Conservation (phyloP, 2,888 invertebrate species). For the Morpho deidamia region DNA sequence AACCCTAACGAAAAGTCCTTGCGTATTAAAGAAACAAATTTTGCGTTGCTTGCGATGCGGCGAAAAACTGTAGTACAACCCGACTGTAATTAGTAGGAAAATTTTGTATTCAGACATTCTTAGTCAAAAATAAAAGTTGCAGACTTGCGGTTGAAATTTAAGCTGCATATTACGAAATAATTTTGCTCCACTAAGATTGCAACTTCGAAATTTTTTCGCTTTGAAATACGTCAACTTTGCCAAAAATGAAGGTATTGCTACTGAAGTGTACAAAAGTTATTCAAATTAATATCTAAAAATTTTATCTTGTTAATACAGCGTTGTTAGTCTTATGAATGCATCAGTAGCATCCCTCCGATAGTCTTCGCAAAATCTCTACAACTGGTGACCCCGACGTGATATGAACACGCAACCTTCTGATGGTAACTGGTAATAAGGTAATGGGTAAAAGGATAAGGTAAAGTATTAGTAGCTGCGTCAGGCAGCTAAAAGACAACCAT, state of each 20-base stretch:
- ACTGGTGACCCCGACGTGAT: no score
- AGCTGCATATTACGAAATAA: slow-evolving; percentile 8
- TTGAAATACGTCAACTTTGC: slow-evolving; percentile 3
- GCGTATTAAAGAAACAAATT: slow-evolving; percentile 11
- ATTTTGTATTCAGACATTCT: slow-evolving; percentile 13
- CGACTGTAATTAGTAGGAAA: slow-evolving; percentile 15
- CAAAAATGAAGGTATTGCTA: not conserved
- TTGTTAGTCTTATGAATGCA: no score
- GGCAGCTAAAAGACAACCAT: no score
- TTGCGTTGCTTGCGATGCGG: slow-evolving; percentile 11
- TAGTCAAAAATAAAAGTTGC: slow-evolving; percentile 11
- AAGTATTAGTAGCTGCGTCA: no score
- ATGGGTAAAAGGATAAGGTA: no score
- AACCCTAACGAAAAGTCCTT: slow-evolving; percentile 17
- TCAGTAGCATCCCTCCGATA: no score
- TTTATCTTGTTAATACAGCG: no score
- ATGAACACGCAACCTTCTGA: no score
- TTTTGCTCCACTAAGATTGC: slow-evolving; percentile 3
- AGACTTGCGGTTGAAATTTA: slow-evolving; percentile 5
- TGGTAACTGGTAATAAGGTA: no score
- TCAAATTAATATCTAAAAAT: no score
- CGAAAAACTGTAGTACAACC: slow-evolving; percentile 5
- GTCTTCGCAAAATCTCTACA: no score
- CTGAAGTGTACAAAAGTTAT: not conserved
- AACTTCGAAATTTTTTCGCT: slow-evolving; percentile 1